phyloP scores from a whole-genome alignment of 30 jellyfish, hydroid and myxozoan species.

The Chironex yamaguchii region DNA sequence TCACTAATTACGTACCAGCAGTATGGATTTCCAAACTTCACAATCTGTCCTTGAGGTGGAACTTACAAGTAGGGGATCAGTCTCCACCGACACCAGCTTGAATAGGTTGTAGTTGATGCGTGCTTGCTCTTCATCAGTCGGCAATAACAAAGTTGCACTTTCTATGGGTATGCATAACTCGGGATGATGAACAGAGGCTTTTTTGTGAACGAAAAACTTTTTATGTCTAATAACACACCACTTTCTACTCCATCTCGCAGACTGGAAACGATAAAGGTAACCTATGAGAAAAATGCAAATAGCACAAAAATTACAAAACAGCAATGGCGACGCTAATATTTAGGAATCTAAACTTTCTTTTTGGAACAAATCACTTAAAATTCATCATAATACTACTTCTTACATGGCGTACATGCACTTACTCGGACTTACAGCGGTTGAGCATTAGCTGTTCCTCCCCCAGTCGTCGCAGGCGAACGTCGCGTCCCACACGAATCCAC shows the following conservation, averaged over 20 bases:
- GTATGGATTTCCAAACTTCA: background rate
- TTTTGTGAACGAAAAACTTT: slow-evolving; percentile 30
- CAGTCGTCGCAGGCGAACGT: too few species aligned
- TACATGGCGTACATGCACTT: too few species aligned
- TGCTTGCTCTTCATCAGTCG: background rate
- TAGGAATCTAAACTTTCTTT: too few species aligned
- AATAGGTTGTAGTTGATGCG: slow-evolving; percentile 9
- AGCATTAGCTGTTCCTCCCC: too few species aligned
- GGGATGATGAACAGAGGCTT: slow-evolving; percentile 50
- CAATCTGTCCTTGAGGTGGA: slow-evolving; percentile 4
- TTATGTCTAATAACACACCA: slow-evolving; percentile 66
- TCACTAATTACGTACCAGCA: too few species aligned
- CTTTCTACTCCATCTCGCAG: slow-evolving; percentile 54
- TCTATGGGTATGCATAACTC: slow-evolving; percentile 6
- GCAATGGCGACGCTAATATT: too few species aligned
- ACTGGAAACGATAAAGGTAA: background rate
- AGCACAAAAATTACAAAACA: background rate
- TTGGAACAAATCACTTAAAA: too few species aligned
- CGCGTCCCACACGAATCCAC: too few species aligned
- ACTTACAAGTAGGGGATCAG: slow-evolving; percentile 7
- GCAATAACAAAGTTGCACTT: slow-evolving; percentile 38
- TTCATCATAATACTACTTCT: too few species aligned
- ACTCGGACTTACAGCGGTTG: too few species aligned
- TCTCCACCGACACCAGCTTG: slow-evolving; percentile 28
- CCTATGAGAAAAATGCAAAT: slow-evolving; percentile 1